Evolutionary conservation across 2,113 vertebrate genomes (phyloP), one percentile per base, ranked within the genome.

Genomic region (Pluvianellus socialis): DNA sequence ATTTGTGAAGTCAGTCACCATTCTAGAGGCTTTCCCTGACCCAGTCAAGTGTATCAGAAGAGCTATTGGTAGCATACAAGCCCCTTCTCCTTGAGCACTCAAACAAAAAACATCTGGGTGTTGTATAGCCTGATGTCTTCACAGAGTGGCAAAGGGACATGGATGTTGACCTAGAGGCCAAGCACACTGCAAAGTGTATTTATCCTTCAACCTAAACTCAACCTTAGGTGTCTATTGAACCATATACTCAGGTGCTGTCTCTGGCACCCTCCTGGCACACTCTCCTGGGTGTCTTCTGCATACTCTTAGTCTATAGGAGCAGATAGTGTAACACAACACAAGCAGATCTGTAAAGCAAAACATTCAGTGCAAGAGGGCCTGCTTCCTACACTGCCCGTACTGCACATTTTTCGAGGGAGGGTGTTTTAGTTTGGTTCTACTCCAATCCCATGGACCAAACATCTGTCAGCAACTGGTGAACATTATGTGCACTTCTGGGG

Each of bases 351-450:
- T 56, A 56, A 81, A 86, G 27, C 2, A 65, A 86, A 84, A 66
- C 32, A 35, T 8, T 70, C 1, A 1, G 18, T 53, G 23, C 38
- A 73, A 88, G 47, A 52, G 15, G 16, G 6, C 6, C 32, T 86
- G 11, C 28, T 86, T n/a, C 62, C 18, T 18, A n/a, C n/a, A 13
- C 18, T 86, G 38, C 62, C 18, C 21, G 33, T 33, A 13, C 18
- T 26, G 33, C 11, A 26, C 5, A 4, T 1, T 71, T 40, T 63
- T n/a, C 0, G 0, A 6, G 3, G 7, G 1, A 72, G 4, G 3
- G 6, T 72, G 52, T 88, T 82, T 88, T 32, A 52, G 20, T 82
- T 79, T 76, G 58, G 6, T 6, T 90, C 10, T 32, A 19, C 5
- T 75, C 9, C 12, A 52, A n/a, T 30, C 22, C 21, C 16, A 10